Conservation (phyloP, 2,888 invertebrate species). For the Caenorhabditis becei region DNA sequence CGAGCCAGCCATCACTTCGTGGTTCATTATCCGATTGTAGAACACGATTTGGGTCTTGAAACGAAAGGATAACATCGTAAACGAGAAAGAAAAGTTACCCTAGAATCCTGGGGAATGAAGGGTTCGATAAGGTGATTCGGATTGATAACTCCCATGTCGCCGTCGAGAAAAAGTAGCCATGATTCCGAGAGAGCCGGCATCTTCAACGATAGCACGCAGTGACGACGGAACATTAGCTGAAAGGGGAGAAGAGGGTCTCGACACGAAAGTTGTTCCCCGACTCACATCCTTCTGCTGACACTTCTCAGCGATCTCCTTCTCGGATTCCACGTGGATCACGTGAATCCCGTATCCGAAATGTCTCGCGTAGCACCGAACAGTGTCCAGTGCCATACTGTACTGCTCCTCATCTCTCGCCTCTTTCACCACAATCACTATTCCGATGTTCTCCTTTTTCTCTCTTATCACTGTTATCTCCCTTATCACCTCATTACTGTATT, state of each 20-base stretch:
- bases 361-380: slow-evolving; percentile 50
- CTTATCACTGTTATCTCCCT: slow-evolving; percentile 34
- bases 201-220: slow-evolving; percentile 61
- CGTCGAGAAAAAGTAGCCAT: slow-evolving; percentile 68
- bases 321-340: slow-evolving; percentile 26
- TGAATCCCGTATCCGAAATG: slow-evolving; percentile 47
- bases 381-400: slow-evolving; percentile 54
- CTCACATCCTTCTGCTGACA: slow-evolving; percentile 67
- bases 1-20: slow-evolving; percentile 79
- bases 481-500: slow-evolving; percentile 39
- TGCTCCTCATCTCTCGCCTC: slow-evolving; percentile 23
- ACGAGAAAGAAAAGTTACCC: slow-evolving; percentile 41
- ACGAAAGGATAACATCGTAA: neutral
- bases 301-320: slow-evolving; percentile 3
- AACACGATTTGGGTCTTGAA: slow-evolving; percentile 72
- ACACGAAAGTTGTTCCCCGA: neutral
- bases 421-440: slow-evolving; percentile 34
- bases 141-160: slow-evolving; percentile 69
- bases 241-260: slow-evolving; percentile 6
- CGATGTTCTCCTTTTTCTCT: slow-evolving; percentile 32
- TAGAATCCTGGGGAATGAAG: slow-evolving; percentile 60
- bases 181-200: slow-evolving; percentile 36
- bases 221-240: slow-evolving; percentile 71
- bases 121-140: slow-evolving; percentile 71
- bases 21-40: slow-evolving; percentile 79